Evolutionary conservation across 2,797 vertebrate species (phyloP).

Genomic region (Taeniopygia guttata): DNA sequence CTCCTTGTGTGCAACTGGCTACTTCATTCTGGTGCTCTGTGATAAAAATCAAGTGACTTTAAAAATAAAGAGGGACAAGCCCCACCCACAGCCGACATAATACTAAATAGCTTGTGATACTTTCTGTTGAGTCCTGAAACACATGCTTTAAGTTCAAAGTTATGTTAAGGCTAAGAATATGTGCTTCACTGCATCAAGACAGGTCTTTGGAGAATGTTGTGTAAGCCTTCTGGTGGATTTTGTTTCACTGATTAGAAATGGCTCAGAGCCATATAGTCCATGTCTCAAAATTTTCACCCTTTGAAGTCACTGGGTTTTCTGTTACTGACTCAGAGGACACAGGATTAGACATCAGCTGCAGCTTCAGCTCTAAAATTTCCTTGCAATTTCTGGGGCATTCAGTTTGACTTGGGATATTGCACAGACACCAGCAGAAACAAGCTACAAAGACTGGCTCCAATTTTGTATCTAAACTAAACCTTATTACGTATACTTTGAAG

Average conservation of each 20-base stretch:
- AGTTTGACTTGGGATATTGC: not conserved
- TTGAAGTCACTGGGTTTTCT: constrained; percentile 21
- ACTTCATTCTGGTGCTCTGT: not conserved
- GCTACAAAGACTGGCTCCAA: not conserved
- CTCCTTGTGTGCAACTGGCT: not conserved
- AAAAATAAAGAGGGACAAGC: not conserved
- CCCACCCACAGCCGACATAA: not conserved
- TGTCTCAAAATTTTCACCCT: constrained; percentile 37
- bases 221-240: constrained; percentile 24
- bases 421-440: not conserved
- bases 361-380: not conserved
- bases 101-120: not conserved
- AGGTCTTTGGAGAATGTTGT: constrained; percentile 15
- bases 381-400: not conserved
- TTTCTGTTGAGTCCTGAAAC: not conserved
- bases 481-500: not conserved
- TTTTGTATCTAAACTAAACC: not conserved
- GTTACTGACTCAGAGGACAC: constrained; percentile 17
- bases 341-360: constrained; percentile 14
- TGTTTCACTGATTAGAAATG: constrained; percentile 37
- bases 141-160: not conserved
- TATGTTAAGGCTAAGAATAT: not conserved
- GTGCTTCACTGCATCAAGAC: not conserved
- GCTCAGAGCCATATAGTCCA: not conserved
- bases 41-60: not conserved